phyloP scores from a whole-genome alignment of 2,113 vertebrate species.

The Grammomys dolichurus region DNA sequence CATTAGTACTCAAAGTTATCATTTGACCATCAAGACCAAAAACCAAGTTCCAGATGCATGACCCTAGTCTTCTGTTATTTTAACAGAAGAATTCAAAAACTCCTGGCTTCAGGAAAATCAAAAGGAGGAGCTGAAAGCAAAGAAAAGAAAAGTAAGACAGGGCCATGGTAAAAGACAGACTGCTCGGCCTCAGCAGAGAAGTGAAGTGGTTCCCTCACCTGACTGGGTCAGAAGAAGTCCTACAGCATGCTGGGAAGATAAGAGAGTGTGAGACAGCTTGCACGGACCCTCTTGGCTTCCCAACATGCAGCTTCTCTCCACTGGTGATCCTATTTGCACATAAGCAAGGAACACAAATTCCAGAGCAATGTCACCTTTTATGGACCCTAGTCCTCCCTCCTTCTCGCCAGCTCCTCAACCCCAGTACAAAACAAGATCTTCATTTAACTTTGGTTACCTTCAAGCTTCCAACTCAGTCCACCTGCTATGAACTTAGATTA shows the following conservation, averaged over 20 bases:
- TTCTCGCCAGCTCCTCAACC: neutral
- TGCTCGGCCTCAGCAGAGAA: neutral
- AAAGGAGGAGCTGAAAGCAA: neutral
- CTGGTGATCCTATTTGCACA: neutral
- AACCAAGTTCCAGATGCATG: neutral
- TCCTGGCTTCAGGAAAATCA: neutral
- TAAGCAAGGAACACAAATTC: neutral
- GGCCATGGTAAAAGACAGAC: neutral
- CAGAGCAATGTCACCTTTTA: neutral
- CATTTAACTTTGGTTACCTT: neutral
- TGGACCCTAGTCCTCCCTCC: neutral
- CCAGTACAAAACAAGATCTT: too few relatives aligned
- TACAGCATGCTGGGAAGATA: neutral
- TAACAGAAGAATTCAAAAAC: neutral
- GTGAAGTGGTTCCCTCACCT: conserved; percentile 26
- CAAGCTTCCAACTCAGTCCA: neutral
- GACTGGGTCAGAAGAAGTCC: neutral
- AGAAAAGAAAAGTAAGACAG: neutral
- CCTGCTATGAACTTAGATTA: neutral
- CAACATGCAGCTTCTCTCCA: neutral
- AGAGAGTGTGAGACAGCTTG: neutral
- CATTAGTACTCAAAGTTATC: conserved; percentile 1
- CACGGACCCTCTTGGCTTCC: too few relatives aligned
- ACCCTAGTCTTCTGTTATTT: neutral
- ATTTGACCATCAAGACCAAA: neutral